Base-by-base conservation (phyloP, 2,113 vertebrate genomes). In the Galemys pyrenaicus region DNA sequence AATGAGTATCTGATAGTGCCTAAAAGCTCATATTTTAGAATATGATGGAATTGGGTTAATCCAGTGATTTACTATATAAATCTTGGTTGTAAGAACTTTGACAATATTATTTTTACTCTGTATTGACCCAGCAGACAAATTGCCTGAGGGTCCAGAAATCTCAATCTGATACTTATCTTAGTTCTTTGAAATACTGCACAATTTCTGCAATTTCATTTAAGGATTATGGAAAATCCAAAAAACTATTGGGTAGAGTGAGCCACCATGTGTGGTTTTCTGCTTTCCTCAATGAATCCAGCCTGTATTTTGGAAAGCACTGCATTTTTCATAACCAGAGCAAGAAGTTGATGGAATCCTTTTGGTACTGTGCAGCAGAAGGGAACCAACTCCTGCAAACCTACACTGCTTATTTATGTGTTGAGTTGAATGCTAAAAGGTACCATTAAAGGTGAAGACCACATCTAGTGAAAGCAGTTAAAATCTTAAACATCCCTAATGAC, bases 401-500 rank as follows among this genome's bases (percentile, higher is more conserved):
- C 12, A 54, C 75, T 87, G 87, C 54, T 94, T 97, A 64, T 95
- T 97, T 96, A 86, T 96, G 92, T 95, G 96, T 74, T 86, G 15
- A 95, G 60, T 26, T 96, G 78, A 78, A 87, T 67, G 95, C 65
- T 92, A 73, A 95, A 94, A 97, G 77, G 49, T 30, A n/a, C 84
- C 97, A 88, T 95, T 94, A 95, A 96, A 97, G 84, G 94, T 81
- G 95, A 96, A 86, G 82, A 90, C 95, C 95, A 87, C 91, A 84
- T 65, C 60, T 89, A 87, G 70, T 96, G 91, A 97, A 97, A 95
- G 74, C 54, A 93, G 97, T 96, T 97, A 97, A 97, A 97, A 78
- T 92, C 39, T 58, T 74, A 96, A 92, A 84, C 62, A 95, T 95
- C 93, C 91, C 89, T 97, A 96, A 96, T 97, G 93, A 97, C 64